A percentile compares a stretch with the other conserved stretches of the same genome.
phyloP scores from a whole-genome alignment of 2,888 invertebrate species.

The Cheilosia variabilis region DNA sequence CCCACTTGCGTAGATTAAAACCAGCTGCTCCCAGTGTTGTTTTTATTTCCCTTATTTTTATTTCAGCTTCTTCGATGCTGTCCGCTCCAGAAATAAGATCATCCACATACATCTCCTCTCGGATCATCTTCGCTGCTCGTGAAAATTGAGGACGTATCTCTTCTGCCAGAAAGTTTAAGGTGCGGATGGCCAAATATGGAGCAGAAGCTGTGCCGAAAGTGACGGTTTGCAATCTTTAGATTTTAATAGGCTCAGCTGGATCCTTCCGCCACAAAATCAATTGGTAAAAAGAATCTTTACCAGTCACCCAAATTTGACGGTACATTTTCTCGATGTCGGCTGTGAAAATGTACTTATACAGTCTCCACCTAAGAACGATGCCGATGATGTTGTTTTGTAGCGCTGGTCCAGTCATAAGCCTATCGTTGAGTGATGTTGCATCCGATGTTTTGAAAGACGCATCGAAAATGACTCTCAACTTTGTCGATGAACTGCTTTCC shows the following conservation, averaged over 20 bases:
- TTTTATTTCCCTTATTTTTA: background rate
- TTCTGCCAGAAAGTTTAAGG: slow-evolving; percentile 4
- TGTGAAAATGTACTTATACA: slow-evolving; percentile 73
- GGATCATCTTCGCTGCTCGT: background rate
- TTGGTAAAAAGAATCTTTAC: background rate
- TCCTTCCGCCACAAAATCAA: too few species aligned
- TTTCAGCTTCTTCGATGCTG: background rate
- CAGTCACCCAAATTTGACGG: background rate
- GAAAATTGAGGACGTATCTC: background rate
- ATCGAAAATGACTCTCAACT: slow-evolving; percentile 55
- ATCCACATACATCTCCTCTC: too few species aligned
- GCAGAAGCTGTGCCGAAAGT: slow-evolving; percentile 16
- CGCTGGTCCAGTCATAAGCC: slow-evolving; percentile 54
- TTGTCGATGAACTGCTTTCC: slow-evolving; percentile 41
- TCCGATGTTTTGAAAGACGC: slow-evolving; percentile 47
- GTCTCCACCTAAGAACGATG: slow-evolving; percentile 12
- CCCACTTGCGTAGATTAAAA: slow-evolving; percentile 18
- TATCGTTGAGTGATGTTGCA: slow-evolving; percentile 73
- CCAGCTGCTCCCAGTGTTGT: background rate
- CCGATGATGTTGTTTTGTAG: background rate
- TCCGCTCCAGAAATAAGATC: slow-evolving; percentile 12
- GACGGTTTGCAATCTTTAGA: too few species aligned
- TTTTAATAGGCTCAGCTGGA: too few species aligned
- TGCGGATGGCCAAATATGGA: slow-evolving; percentile 24
- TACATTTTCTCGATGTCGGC: slow-evolving; percentile 65